Evolutionary conservation across 1,140 invertebrate genomes (phyloP), one percentile per base, ranked within the genome.

Genomic region (Leptinotarsa defecta): DNA sequence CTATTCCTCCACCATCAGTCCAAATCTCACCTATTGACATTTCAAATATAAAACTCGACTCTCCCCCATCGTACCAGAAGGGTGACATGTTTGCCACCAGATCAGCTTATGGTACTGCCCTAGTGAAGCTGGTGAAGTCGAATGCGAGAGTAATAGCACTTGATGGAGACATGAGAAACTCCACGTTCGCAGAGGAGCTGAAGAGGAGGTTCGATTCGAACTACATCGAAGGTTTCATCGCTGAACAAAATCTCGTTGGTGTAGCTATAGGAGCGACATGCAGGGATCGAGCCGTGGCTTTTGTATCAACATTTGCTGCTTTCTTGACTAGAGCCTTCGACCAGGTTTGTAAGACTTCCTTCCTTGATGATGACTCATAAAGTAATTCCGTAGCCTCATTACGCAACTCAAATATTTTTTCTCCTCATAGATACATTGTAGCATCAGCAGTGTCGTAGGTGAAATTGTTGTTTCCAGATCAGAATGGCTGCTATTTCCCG

Each of bases 401-500:
- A 34, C 2, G 8, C 8, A 34, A 34, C 34, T 34, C 27, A 2
- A 5, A 34, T 34, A 6, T 8, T 11, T 34, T 34, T 11, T 34
- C 8, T 2, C 27, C 34, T 43, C 34, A 43, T 8, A 62, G 4
- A 1, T 6, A n/a, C 17, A 62, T 0, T n/a, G 4, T 19, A 11
- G 22, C 6, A 3, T 63, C 17, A 11, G 8, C 61, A 43, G 3
- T 3, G 8, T 43, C 34, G 11, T 8, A 11, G 11, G 8, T 43
- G 3, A 3, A 43, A 43, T 43, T 43, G 8, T 19, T 48, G 24
- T 74, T 79, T 86, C 8, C 79, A 96, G 91, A 95, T 99, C 81
- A 92, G 98, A 75, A 99, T 99, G 98, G 98, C 95, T 67, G 98
- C 98, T 19, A 98, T 99, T 82, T 99, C 97, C 48, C 96, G 98